Conservation (phyloP, 2,797 vertebrate species). For the Hippocampus kuda region DNA sequence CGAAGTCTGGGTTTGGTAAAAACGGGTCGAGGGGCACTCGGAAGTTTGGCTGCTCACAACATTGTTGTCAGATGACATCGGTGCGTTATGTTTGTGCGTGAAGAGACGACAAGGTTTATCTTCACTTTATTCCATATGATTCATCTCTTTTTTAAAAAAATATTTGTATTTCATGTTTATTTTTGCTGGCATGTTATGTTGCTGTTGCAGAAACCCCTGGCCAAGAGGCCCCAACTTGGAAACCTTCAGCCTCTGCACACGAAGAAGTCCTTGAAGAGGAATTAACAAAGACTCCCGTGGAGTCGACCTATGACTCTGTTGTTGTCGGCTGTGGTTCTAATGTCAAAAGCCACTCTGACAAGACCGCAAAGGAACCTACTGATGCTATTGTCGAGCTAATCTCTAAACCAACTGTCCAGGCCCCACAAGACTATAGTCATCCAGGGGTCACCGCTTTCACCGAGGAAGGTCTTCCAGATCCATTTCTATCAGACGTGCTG, state of each 20-base stretch:
- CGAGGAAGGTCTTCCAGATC: not conserved
- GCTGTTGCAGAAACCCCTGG: not conserved
- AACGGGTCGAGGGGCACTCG: not conserved
- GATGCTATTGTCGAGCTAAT: not conserved
- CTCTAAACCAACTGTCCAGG: conserved; percentile 5
- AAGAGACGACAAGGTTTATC: not conserved
- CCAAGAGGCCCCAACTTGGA: not conserved
- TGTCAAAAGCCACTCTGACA: not conserved
- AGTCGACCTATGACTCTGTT: conserved; percentile 9
- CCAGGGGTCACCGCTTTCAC: conserved; percentile 4
- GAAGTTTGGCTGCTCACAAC: not conserved
- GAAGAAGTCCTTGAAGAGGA: conserved; percentile 3
- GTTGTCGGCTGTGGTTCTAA: conserved; percentile 3
- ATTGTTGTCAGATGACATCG: not conserved
- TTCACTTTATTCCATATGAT: not conserved
- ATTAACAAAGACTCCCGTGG: conserved; percentile 8
- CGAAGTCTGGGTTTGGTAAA: not conserved
- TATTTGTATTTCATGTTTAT: not conserved
- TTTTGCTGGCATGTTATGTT: not conserved
- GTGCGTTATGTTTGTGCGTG: not conserved
- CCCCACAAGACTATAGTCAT: conserved; percentile 11
- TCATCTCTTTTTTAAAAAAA: not conserved
- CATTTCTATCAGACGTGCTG: not conserved
- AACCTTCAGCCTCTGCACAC: not conserved
- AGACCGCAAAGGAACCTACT: not conserved